phyloP scores from a whole-genome alignment of 2,888 invertebrate genomes.

The Antitype chi region DNA sequence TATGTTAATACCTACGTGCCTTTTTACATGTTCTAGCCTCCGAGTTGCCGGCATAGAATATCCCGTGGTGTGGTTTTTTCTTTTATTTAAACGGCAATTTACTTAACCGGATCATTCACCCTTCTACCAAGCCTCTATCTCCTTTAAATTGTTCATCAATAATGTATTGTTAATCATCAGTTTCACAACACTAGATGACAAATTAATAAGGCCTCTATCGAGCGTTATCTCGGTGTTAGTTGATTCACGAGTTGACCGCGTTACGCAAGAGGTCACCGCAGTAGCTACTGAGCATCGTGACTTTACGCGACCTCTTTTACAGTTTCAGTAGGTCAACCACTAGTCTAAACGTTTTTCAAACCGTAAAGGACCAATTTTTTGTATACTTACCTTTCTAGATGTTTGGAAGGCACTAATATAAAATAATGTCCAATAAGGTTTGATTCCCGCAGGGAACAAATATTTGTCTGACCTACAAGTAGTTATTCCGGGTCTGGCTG shows the following conservation, averaged over 20 bases:
- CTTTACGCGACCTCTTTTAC: conserved; percentile 38
- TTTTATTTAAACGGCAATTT: too few species aligned
- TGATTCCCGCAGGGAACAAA: too few species aligned
- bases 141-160: not conserved
- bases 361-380: not conserved
- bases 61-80: not conserved
- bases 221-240: conserved; percentile 60
- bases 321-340: conserved; percentile 47
- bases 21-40: not conserved
- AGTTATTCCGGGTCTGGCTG: too few species aligned
- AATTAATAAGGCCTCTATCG: conserved; percentile 69
- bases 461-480: too few species aligned
- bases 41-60: not conserved
- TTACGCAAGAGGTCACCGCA: conserved; percentile 64
- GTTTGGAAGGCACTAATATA: not conserved
- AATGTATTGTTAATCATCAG: conserved; percentile 6
- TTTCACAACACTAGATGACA: conserved; percentile 59
- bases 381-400: not conserved
- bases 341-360: conserved; percentile 16
- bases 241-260: conserved; percentile 65
- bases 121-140: not conserved
- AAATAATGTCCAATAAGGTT: too few species aligned
- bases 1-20: not conserved
- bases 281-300: conserved; percentile 49
- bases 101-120: too few species aligned